Evolutionary conservation across 1,140 invertebrate genomes (phyloP).

Genomic region (Dufourea novaeangliae): DNA sequence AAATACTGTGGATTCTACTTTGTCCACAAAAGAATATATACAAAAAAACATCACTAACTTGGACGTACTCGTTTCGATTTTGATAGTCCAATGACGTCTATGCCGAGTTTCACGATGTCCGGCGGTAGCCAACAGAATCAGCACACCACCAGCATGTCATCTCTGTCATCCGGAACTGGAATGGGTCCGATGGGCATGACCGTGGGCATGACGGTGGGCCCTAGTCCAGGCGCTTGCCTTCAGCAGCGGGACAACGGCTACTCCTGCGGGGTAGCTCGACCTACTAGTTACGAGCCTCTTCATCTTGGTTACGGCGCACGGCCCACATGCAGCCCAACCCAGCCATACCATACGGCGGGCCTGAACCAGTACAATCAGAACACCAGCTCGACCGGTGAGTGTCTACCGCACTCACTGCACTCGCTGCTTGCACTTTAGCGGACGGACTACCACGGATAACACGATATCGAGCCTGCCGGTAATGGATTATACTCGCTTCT

Average conservation of each 20-base stretch:
- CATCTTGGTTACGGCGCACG: constrained; percentile 86
- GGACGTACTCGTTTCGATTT: background rate
- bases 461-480: constrained; percentile 73
- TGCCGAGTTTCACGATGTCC: constrained; percentile 83
- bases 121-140: constrained; percentile 73
- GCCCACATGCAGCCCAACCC: constrained; percentile 85
- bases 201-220: constrained; percentile 81
- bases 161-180: constrained; percentile 76
- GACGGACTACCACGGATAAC: constrained; percentile 79
- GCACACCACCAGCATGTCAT: constrained; percentile 76
- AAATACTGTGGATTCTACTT: too few relatives aligned
- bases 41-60: background rate
- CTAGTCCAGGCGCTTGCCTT: constrained; percentile 84
- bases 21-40: background rate
- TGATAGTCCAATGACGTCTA: constrained; percentile 83
- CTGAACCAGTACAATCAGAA: constrained; percentile 84
- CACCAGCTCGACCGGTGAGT: constrained; percentile 84
- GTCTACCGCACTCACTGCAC: constrained; percentile 82
- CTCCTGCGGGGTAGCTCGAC: constrained; percentile 84
- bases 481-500: constrained; percentile 67
- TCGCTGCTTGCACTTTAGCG: constrained; percentile 82
- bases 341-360: constrained; percentile 84
- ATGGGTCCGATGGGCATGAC: constrained; percentile 82
- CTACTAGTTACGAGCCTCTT: constrained; percentile 85
- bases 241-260: constrained; percentile 86